Evolutionary conservation across 2,113 vertebrate genomes (phyloP), one percentile per base, ranked within the genome.

Genomic region (Ariopsis seemanni): DNA sequence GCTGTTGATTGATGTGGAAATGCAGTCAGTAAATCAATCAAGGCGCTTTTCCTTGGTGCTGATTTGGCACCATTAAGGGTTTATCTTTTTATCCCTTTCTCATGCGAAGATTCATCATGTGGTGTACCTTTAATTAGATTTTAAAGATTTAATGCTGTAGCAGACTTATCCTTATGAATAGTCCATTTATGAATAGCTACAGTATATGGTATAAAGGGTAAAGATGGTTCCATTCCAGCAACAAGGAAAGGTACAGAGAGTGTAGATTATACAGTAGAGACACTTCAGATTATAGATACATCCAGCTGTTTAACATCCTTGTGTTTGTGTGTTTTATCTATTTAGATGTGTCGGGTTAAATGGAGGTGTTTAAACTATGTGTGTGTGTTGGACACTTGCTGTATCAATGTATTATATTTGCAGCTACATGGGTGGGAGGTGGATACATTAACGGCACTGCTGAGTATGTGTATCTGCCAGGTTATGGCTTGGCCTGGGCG

Each of bases 401-500:
- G 63, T 67, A 62, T 58, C 7, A 52, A 5, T 48, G 14, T 84
- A 4, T 53, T 69, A 10, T 71, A 7, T 69, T 94, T 96, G 88
- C 94, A 99, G 98, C 98, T 8, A 99, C 98, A 1, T 99, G 98
- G 98, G 98, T 99, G 85, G 98, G 98, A 95, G 98, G 98, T 86
- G 98, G 98, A 53, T 99, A 99, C 89, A 99, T 99, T 92, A 99
- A 99, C 0, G 98, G 98, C 81, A 99, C 98, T 77, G 98, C 98
- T 69, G 98, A 99, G 92, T 96, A 97, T 65, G 98, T 99, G 8
- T 99, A 99, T 91, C 95, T 98, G 7, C 97, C 98, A 14, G 97
- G 92, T 17, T 96, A 94, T 0, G 98, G 98, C 18, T 92, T 99
- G 82, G 98, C 97, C 20, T 99, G 98, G 98, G 98, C 98, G 72